Percentiles rank a stretch among this genome's conserved stretches.
Evolutionary conservation across 2,797 vertebrate species (phyloP).

Genomic region (Malurus leucopterus): DNA sequence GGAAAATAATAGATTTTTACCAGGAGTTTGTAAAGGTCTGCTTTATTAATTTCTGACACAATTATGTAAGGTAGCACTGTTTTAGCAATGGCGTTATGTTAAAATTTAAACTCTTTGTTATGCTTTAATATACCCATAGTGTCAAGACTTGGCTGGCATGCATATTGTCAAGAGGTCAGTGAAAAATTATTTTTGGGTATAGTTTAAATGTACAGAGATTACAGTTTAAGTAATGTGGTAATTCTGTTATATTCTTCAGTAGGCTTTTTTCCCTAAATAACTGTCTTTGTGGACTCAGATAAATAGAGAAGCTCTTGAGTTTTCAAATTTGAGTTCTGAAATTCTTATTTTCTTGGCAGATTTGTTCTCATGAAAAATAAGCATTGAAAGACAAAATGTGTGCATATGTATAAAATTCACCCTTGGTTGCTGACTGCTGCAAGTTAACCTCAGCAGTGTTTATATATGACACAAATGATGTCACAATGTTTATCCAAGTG

Average conservation of each 20-base stretch:
- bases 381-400: background rate
- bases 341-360: background rate
- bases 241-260: background rate
- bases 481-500: background rate
- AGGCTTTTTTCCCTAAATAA: background rate
- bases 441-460: background rate
- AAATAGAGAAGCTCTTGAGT: background rate
- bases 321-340: background rate
- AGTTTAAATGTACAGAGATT: background rate
- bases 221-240: background rate
- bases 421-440: background rate
- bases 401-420: background rate
- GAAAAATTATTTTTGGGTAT: background rate
- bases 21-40: background rate
- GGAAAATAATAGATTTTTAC: background rate
- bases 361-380: background rate
- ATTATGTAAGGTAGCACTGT: background rate
- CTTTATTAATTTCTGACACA: background rate
- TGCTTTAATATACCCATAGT: background rate
- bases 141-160: background rate
- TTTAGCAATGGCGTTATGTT: background rate
- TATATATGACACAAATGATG: background rate
- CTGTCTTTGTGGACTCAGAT: background rate
- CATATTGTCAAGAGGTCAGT: background rate
- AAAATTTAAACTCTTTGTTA: background rate